Percentiles rank a stretch among this genome's conserved stretches.
phyloP scores from a whole-genome alignment of 2,797 vertebrate genomes.

The Intellagama lesueurii region DNA sequence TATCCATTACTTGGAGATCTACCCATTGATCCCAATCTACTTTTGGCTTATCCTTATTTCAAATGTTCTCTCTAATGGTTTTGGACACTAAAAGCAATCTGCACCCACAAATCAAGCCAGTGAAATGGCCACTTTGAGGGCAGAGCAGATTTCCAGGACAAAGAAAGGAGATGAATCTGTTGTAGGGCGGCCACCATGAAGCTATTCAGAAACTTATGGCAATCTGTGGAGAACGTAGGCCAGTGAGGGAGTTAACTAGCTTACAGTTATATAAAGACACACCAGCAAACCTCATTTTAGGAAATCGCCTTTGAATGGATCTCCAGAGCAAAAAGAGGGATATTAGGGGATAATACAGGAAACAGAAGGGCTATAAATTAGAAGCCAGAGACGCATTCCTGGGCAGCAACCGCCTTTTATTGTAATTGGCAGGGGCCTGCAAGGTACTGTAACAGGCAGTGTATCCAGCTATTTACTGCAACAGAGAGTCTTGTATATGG shows the following conservation, averaged over 20 bases:
- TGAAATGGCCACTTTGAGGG: conserved; percentile 39
- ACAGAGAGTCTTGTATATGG: conserved; percentile 38
- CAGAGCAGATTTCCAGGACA: conserved; percentile 25
- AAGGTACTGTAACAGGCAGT: conserved; percentile 51
- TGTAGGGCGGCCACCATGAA: conserved; percentile 55
- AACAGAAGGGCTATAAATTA: conserved; percentile 71
- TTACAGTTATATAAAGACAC: conserved; percentile 61
- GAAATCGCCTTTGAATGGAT: conserved; percentile 69
- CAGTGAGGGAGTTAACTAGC: conserved; percentile 60
- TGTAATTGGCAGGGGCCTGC: conserved; percentile 72
- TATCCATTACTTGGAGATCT: neutral
- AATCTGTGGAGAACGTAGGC: conserved; percentile 55
- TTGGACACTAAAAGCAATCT: conserved; percentile 51
- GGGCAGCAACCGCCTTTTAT: conserved; percentile 67
- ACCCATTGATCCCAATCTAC: neutral
- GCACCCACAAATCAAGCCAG: conserved; percentile 29
- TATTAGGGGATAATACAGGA: conserved; percentile 69
- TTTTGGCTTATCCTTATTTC: neutral
- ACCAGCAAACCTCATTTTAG: conserved; percentile 62
- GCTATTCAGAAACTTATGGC: conserved; percentile 27
- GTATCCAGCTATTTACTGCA: conserved; percentile 30
- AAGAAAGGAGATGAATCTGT: conserved; percentile 52
- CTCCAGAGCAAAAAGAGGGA: conserved; percentile 66
- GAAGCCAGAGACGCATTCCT: conserved; percentile 67
- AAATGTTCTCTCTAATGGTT: conserved; percentile 28